Evolutionary conservation across 2,113 vertebrate genomes (phyloP), one percentile per base, ranked within the genome.

Genomic region (Mesitornis unicolor): DNA sequence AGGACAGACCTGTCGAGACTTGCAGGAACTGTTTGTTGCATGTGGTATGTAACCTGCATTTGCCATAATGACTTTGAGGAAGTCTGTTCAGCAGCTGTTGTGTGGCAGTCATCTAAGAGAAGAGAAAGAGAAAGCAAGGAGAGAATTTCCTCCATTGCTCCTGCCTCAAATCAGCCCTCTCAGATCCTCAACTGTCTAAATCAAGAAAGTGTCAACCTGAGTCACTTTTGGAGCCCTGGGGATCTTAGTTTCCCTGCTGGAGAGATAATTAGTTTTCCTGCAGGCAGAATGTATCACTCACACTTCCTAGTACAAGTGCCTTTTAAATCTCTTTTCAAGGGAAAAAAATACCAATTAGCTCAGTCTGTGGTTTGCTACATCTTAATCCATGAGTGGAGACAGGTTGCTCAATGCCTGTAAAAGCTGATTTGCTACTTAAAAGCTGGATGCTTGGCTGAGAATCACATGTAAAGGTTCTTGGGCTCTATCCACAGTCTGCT

Each of bases 201-300:
- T 69, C 50, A 86, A 73, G 57, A 26, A 71, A 84, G 18, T 38
- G n/a, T 77, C 57, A 95, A 74, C 73, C 43, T 7, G 20, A 76
- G 40, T 11, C 95, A 38, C 35, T 83, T 77, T 71, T 18, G 7
- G 76, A 93, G n/a, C 47, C 67, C 71, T 60, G 51, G 54, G 16
- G 38, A 87, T 80, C 24, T 67, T 71, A 86, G 48, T 67, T 80
- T 90, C 61, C 76, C 50, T 92, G 68, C 36, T 90, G 73, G 79
- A 96, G 45, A 38, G 19, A 61, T 73, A 74, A 90, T 84, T 86
- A 88, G 33, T 90, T 95, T 96, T 90, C 57, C 67, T 87, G 40
- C 68, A 88, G 64, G 45, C 33, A 83, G 64, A 97, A 69, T 29
- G 11, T 82, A 93, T 89, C 51, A 73, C 36, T 75, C 10, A 2